Conservation (phyloP, 2,888 invertebrate genomes). For the Scrobipalpa atriplicella region DNA sequence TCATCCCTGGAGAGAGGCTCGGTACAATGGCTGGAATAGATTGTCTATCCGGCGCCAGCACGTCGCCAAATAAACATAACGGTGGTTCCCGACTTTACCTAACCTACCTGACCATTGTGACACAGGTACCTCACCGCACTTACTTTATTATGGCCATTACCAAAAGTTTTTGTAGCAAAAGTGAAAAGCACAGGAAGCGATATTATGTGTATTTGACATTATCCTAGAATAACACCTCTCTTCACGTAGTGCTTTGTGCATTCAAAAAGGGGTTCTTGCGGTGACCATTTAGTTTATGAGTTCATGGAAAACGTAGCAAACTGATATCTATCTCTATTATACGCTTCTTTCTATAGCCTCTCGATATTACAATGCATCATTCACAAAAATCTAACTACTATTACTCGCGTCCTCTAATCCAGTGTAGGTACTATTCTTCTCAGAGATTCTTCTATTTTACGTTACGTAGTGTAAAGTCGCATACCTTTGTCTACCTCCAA, state of each 20-base stretch:
- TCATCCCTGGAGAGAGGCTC: slow-evolving; percentile 41
- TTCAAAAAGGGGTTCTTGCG: slow-evolving; percentile 27
- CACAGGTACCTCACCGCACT: slow-evolving; percentile 41
- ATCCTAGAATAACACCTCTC: slow-evolving; percentile 56
- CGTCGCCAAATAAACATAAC: slow-evolving; percentile 69
- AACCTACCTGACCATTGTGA: slow-evolving; percentile 63
- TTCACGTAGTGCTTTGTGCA: slow-evolving; percentile 51
- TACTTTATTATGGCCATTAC: slow-evolving; percentile 44
- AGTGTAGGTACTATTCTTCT: neutral
- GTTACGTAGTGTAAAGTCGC: too few species aligned
- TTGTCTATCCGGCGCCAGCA: slow-evolving; percentile 65
- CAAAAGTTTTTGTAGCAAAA: slow-evolving; percentile 44
- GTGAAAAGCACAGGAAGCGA: slow-evolving; percentile 69
- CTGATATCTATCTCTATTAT: slow-evolving; percentile 4
- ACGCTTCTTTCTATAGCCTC: neutral
- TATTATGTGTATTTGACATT: slow-evolving; percentile 56
- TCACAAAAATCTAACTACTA: neutral
- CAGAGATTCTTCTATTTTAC: too few species aligned
- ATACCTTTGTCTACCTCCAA: too few species aligned
- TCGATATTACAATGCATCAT: neutral
- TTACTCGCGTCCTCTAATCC: neutral
- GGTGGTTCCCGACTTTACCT: slow-evolving; percentile 52
- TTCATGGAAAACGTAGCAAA: neutral
- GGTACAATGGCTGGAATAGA: slow-evolving; percentile 52
- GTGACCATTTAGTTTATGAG: slow-evolving; percentile 30